phyloP scores from a whole-genome alignment of 2,797 vertebrate species.

The Esox lucius region DNA sequence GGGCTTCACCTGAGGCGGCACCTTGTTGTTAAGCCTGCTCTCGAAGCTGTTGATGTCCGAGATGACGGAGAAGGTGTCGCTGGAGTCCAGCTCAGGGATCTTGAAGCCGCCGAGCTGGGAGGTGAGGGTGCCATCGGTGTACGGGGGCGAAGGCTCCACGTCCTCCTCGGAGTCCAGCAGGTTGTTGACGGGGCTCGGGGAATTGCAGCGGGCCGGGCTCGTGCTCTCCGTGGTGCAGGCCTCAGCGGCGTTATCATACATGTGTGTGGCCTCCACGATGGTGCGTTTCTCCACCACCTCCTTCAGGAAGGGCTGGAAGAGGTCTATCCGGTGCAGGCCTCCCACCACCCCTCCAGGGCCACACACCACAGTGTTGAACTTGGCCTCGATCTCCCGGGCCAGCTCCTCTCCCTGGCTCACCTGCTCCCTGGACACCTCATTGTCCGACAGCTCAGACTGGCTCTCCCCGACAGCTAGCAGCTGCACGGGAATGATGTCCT shows the following conservation, averaged over 20 bases:
- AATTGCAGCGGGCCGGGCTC: conserved; percentile 86
- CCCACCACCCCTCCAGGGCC: conserved; percentile 82
- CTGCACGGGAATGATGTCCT: conserved; percentile 94
- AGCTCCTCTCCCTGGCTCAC: conserved; percentile 90
- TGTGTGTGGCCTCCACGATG: conserved; percentile 91
- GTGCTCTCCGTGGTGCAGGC: conserved; percentile 88
- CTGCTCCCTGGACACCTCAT: conserved; percentile 85
- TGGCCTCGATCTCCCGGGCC: conserved; percentile 90
- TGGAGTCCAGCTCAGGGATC: conserved; percentile 84
- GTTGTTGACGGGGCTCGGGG: conserved; percentile 87
- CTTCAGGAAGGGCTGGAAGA: conserved; percentile 89
- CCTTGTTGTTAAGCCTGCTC: conserved; percentile 90
- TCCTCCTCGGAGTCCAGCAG: conserved; percentile 92
- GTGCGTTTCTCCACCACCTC: conserved; percentile 91
- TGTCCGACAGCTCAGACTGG: conserved; percentile 82
- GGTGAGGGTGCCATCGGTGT: conserved; percentile 74
- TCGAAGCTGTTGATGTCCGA: conserved; percentile 84
- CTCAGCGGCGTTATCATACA: conserved; percentile 95
- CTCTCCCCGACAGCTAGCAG: conserved; percentile 86
- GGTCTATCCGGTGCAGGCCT: conserved; percentile 86
- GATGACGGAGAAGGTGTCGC: conserved; percentile 82
- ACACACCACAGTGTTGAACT: conserved; percentile 82
- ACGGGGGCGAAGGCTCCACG: conserved; percentile 80
- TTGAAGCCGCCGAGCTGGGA: conserved; percentile 82
- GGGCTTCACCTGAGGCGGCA: conserved; percentile 89